Conservation (phyloP, 2,797 vertebrate genomes). For the Molothrus ater region DNA sequence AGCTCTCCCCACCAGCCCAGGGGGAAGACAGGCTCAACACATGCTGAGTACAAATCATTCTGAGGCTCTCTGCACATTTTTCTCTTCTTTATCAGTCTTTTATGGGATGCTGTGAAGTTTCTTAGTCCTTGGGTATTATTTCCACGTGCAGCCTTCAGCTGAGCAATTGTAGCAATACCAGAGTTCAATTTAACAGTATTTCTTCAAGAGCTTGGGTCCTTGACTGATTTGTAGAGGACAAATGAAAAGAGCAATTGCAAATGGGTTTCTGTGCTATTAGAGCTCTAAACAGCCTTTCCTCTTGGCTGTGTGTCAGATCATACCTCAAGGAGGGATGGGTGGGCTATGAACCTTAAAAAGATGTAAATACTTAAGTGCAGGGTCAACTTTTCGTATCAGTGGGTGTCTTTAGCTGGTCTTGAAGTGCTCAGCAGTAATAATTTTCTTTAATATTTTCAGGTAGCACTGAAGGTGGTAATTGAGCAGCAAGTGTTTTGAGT, state of each 20-base stretch:
- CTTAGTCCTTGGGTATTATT: background rate
- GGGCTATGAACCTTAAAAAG: background rate
- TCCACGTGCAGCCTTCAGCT: background rate
- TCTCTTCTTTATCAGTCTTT: background rate
- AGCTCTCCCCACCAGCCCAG: background rate
- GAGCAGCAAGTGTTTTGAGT: background rate
- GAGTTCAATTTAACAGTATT: background rate
- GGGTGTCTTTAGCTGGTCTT: background rate
- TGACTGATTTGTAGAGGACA: constrained; percentile 42
- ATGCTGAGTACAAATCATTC: background rate
- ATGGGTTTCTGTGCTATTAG: constrained; percentile 12
- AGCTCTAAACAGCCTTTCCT: background rate
- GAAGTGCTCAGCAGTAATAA: background rate
- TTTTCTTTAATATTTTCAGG: constrained; percentile 10
- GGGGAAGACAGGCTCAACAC: background rate
- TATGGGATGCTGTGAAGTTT: background rate
- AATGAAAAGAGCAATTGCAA: constrained; percentile 22
- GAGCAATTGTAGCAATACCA: background rate
- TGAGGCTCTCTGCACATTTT: background rate
- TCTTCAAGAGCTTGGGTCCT: constrained; percentile 5
- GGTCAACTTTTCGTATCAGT: background rate
- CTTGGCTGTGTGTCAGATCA: constrained; percentile 20
- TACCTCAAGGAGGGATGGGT: background rate
- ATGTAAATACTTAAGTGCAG: background rate
- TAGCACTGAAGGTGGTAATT: background rate